Evolutionary conservation across 2,797 vertebrate genomes (phyloP).

Genomic region (Pseudochirops cupreus): DNA sequence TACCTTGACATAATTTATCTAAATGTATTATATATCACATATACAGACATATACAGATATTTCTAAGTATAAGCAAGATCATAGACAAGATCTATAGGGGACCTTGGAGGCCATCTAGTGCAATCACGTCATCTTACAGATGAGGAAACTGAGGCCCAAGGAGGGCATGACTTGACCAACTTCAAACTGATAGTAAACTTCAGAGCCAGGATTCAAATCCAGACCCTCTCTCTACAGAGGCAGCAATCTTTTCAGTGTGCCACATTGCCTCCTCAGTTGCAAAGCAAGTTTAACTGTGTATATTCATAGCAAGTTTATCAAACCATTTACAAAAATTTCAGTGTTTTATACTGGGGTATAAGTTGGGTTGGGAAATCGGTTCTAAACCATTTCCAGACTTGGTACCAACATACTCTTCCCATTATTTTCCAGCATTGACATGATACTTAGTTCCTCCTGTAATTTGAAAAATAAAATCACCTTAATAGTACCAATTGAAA

Average conservation of each 20-base stretch:
- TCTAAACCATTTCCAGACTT: background rate
- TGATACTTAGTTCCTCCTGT: background rate
- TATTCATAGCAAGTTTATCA: background rate
- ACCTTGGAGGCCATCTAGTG: background rate
- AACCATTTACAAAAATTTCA: background rate
- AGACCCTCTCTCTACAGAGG: background rate
- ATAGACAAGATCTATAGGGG: background rate
- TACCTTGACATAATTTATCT: background rate
- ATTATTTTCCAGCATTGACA: background rate
- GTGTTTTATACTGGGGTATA: background rate
- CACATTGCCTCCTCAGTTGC: background rate
- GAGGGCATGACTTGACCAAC: background rate
- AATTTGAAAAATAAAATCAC: background rate
- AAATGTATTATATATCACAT: background rate
- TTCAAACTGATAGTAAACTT: background rate
- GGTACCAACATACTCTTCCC: background rate
- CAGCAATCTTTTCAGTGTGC: background rate
- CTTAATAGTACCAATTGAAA: background rate
- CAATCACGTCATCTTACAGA: background rate
- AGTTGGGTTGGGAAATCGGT: background rate
- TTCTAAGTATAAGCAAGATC: background rate
- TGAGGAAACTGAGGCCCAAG: background rate
- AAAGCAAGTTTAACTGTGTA: background rate
- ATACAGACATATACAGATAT: too few relatives aligned
- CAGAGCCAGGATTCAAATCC: background rate